Conservation (phyloP, 2,888 invertebrate species). For the Archips xylosteana region DNA sequence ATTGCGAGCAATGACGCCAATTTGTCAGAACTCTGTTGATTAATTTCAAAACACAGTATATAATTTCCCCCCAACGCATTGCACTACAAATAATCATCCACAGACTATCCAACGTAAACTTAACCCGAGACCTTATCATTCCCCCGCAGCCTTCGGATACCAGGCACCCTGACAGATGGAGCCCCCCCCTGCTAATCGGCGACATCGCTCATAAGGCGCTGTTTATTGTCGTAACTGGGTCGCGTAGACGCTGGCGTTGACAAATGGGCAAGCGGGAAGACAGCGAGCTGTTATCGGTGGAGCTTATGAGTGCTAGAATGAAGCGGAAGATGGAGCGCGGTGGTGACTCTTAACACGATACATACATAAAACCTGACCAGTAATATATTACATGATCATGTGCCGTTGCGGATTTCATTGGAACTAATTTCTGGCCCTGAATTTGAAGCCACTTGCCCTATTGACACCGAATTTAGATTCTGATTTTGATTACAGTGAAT, state of each 20-base stretch:
- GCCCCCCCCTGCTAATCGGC: slow-evolving; percentile 24
- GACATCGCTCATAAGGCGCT: slow-evolving; percentile 35
- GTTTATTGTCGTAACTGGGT: slow-evolving; percentile 37
- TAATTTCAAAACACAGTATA: not conserved
- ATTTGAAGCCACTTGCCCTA: no score
- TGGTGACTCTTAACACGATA: not conserved
- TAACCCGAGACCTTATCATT: slow-evolving; percentile 29
- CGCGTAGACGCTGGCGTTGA: slow-evolving; percentile 34
- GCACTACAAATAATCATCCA: not conserved
- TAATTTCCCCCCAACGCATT: not conserved
- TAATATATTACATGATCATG: no score
- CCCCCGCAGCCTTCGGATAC: slow-evolving; percentile 29
- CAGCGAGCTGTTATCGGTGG: not conserved
- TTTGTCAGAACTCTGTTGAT: no score
- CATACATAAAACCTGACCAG: not conserved
- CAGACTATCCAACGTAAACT: slow-evolving; percentile 9
- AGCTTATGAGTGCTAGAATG: not conserved
- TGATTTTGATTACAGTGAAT: no score
- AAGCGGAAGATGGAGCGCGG: no score
- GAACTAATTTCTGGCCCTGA: no score
- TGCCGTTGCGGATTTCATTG: no score
- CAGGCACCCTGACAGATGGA: slow-evolving; percentile 24
- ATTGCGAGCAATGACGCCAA: no score
- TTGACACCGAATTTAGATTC: no score
- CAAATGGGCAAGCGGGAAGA: slow-evolving; percentile 41